Conservation (phyloP, 2,888 invertebrate genomes). For the Leucophora obtusa region DNA sequence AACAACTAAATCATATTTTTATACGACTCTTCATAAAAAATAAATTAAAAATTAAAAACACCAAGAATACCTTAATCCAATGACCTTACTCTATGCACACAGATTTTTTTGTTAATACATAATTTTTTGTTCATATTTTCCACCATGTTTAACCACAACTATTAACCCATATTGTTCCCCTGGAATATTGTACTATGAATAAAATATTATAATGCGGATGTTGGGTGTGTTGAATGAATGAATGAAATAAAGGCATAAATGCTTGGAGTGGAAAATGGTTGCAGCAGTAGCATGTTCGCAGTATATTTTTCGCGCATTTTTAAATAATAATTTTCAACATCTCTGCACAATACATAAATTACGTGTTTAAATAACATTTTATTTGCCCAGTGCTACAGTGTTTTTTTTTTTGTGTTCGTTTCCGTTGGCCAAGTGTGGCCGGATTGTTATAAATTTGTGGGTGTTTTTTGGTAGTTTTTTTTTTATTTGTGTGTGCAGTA, state of each 20-base stretch:
- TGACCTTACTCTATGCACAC: slow-evolving; percentile 52
- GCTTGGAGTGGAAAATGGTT: not conserved
- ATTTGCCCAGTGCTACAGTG: slow-evolving; percentile 41
- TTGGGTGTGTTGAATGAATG: slow-evolving; percentile 60
- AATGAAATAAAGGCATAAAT: slow-evolving; percentile 23
- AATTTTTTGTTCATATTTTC: slow-evolving; percentile 49
- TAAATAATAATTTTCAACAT: slow-evolving; percentile 57
- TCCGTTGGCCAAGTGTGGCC: slow-evolving; percentile 21
- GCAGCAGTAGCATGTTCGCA: not conserved
- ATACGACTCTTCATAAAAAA: too few species aligned
- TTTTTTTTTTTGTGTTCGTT: not conserved
- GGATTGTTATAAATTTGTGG: slow-evolving; percentile 30
- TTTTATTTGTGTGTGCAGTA: not conserved
- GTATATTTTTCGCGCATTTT: slow-evolving; percentile 52
- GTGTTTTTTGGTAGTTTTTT: not conserved
- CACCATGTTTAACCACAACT: slow-evolving; percentile 62
- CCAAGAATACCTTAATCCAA: slow-evolving; percentile 50
- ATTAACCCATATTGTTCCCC: slow-evolving; percentile 65
- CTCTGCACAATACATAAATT: slow-evolving; percentile 51
- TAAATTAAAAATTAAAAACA: too few species aligned
- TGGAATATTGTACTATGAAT: slow-evolving; percentile 59
- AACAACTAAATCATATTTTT: too few species aligned
- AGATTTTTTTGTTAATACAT: slow-evolving; percentile 37
- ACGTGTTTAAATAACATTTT: slow-evolving; percentile 62
- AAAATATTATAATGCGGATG: slow-evolving; percentile 64